Evolutionary conservation across 2,888 invertebrate species (phyloP), one percentile per base, ranked within the genome.

Genomic region (Azorinus chamasolen): DNA sequence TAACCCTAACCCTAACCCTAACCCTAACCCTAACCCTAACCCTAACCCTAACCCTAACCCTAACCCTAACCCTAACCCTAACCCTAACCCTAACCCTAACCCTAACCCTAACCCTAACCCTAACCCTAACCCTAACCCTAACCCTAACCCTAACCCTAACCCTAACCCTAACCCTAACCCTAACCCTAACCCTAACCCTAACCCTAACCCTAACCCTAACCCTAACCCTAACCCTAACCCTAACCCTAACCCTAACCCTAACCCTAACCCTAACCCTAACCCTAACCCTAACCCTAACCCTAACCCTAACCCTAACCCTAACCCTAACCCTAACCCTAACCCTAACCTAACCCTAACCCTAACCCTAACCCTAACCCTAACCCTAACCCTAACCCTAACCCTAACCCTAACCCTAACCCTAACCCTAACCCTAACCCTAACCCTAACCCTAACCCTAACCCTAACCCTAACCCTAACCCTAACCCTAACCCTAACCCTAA

Each of bases 151-250:
- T 45, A 63, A 39, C 57, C 57, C 43, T 41, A 57, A 39, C 57
- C 57, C 43, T 41, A 57, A 39, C 57, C 57, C 43, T 41, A 57
- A 39, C 57, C 57, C 43, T 41, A 66, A 57, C 63, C 78, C 69
- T 55, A 79, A 82, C 73, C 79, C 79, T 79, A 83, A 76, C 83
- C 83, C 78, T 71, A 77, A 83, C 76, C 83, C 81, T 73, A 81
- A 81, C 72, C 83, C 80, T 71, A 79, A 79, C 69, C 79, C 57
- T 62, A 61, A 70, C 65, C 70, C 69, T 62, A 59, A 69, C 46
- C 69, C 81, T 58, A 69, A 73, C 65, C 72, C 75, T 54, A 54
- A 71, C 50, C 76, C 66, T 50, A 61, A 63, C 50, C 50, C 50
- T 12, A 5, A 50, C 50, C 50, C 22, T 20, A 50, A n/a, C 50